Evolutionary conservation across 2,797 vertebrate species (phyloP), one percentile per base, ranked within the genome.

Genomic region (Eulemur albifrons): DNA sequence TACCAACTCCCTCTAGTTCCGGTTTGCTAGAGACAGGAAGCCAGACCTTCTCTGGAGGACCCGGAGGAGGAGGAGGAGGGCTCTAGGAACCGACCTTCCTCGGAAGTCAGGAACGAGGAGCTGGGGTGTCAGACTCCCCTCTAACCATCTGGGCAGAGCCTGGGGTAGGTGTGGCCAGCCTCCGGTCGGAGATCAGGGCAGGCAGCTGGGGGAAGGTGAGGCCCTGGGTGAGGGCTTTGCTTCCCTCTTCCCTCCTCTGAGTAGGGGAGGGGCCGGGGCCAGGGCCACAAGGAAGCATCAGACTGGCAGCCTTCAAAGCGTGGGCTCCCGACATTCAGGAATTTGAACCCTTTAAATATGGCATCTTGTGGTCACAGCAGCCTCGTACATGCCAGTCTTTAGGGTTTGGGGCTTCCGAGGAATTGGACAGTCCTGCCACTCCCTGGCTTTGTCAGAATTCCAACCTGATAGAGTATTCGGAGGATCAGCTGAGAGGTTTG

Each of bases 21-120:
- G 40, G 94, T 89, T 97, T 93, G 77, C 43, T 35, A 7, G 84
- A 88, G 65, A 63, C 94, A 95, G 94, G 96, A 98, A 97, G 95
- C 81, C 52, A 50, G 90, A 63, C 17, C n/a, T 93, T 70, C 86
- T 93, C 67, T 50, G 67, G 27, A 82, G 81, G 72, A 65, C 85
- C 91, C 13, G 54, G 82, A 89, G 35, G 10, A 61, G 67, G 85
- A 23, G 38, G 32, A 40, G 40, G 40, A 40, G 40, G 40, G 40
- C 40, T 40, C 40, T 40, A 40, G 90, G 77, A 89, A 63, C 67
- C 43, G 63, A 57, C 6, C 69, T 85, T 91, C 40, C 40, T 83
- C 2, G 2, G 96, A 80, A 77, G 50, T 69, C 83, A 35, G 84
- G 57, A 25, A 70, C 54, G n/a, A 25, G 69, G 54, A 65, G 14